phyloP scores from a whole-genome alignment of 1,140 invertebrate genomes.

The Drosophila miranda region DNA sequence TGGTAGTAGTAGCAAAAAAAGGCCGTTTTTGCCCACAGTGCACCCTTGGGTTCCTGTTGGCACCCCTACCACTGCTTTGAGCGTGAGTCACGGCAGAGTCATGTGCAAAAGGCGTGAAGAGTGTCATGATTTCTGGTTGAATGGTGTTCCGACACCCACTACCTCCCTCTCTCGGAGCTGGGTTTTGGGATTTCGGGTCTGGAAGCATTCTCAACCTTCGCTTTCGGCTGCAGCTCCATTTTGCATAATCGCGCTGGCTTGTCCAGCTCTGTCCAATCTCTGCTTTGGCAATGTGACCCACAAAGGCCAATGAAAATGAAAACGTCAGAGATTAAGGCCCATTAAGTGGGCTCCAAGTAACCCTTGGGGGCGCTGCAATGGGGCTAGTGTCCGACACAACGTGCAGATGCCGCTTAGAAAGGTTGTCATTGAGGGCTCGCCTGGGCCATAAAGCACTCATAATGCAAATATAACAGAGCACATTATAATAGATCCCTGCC shows the following conservation, averaged over 20 bases:
- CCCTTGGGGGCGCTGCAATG: neutral
- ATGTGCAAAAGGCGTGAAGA: conserved; percentile 51
- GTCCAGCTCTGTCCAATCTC: neutral
- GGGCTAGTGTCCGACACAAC: neutral
- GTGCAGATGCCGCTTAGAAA: conserved; percentile 35
- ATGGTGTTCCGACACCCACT: conserved; percentile 23
- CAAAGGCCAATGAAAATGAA: conserved; percentile 29
- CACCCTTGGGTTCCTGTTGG: too few relatives aligned
- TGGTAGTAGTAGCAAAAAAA: too few relatives aligned
- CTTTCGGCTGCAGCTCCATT: neutral
- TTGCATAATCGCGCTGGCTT: conserved; percentile 1
- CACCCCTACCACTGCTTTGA: too few relatives aligned
- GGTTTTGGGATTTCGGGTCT: conserved; percentile 7
- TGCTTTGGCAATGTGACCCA: conserved; percentile 8
- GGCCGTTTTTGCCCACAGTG: too few relatives aligned
- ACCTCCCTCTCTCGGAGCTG: neutral
- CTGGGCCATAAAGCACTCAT: neutral
- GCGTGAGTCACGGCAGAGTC: conserved; percentile 13
- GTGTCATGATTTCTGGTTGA: conserved; percentile 57
- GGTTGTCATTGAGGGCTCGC: conserved; percentile 3
- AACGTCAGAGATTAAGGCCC: conserved; percentile 51
- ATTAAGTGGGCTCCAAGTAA: conserved; percentile 13
- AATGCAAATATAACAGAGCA: conserved; percentile 46
- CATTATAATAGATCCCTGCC: conserved; percentile 38
- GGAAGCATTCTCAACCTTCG: conserved; percentile 5